Conservation (phyloP, 2,888 invertebrate species). For the Leptinotarsa juncta region DNA sequence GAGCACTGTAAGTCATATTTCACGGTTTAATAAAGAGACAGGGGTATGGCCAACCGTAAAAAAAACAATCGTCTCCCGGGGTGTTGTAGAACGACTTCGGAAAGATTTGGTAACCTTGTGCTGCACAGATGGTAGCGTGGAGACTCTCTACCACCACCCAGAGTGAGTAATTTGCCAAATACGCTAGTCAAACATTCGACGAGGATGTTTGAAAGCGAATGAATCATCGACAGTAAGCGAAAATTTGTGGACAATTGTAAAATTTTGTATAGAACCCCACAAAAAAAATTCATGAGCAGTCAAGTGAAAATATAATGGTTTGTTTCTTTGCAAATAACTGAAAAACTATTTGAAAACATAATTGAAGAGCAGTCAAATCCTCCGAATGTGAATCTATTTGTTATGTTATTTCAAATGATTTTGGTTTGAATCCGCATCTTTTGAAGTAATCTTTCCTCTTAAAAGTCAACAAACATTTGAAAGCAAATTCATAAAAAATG, state of each 20-base stretch:
- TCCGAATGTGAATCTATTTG: not conserved
- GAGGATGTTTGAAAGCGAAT: not conserved
- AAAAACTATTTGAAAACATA: too few relatives aligned
- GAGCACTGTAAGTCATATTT: not conserved
- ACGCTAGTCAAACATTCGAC: not conserved
- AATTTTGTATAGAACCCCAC: too few relatives aligned
- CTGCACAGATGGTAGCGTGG: slow-evolving; percentile 38
- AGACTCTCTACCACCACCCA: slow-evolving; percentile 47
- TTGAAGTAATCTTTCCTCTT: too few relatives aligned
- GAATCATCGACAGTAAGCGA: not conserved
- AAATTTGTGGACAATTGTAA: not conserved
- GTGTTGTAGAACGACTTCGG: slow-evolving; percentile 28
- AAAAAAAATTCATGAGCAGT: too few relatives aligned
- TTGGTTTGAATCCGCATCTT: too few relatives aligned
- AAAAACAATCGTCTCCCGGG: slow-evolving; percentile 30
- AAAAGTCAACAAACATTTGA: too few relatives aligned
- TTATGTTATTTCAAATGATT: not conserved
- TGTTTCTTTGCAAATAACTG: too few relatives aligned
- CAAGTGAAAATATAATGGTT: too few relatives aligned
- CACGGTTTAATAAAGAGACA: not conserved
- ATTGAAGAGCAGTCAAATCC: too few relatives aligned
- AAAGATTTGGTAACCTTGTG: slow-evolving; percentile 41
- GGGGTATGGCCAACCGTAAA: not conserved
- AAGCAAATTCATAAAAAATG: too few relatives aligned
- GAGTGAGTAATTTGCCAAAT: slow-evolving; percentile 43